Evolutionary conservation across 2,888 invertebrate genomes (phyloP).

Genomic region (Linyphia triangularis): DNA sequence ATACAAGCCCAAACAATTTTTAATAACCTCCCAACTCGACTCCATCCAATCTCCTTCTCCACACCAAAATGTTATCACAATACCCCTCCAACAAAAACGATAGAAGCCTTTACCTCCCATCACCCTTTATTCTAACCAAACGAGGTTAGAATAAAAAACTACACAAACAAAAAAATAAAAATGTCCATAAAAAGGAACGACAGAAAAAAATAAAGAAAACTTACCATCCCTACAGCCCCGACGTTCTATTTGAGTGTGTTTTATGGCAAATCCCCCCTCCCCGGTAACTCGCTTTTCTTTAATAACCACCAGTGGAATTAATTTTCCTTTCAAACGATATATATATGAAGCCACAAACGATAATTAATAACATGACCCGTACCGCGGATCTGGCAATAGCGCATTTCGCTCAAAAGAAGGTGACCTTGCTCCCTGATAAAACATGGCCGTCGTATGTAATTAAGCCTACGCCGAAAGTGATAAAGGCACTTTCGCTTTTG

Average conservation of each 20-base stretch:
- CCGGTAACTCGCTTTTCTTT: slow-evolving; percentile 44
- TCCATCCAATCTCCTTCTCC: slow-evolving; percentile 10
- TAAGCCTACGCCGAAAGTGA: slow-evolving; percentile 52
- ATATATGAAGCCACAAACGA: slow-evolving; percentile 49
- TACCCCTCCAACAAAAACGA: slow-evolving; percentile 10
- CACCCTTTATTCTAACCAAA: neutral
- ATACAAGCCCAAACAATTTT: slow-evolving; percentile 4
- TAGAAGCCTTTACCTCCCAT: neutral
- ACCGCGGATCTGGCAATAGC: slow-evolving; percentile 34
- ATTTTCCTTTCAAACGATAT: slow-evolving; percentile 54
- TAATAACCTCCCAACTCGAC: slow-evolving; percentile 39
- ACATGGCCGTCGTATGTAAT: slow-evolving; percentile 52
- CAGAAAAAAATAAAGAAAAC: neutral
- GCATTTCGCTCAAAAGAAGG: slow-evolving; percentile 36
- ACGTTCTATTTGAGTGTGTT: slow-evolving; percentile 46
- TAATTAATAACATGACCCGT: slow-evolving; percentile 58
- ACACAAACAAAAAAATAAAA: slow-evolving; percentile 1
- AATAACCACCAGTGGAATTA: slow-evolving; percentile 64
- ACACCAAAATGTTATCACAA: slow-evolving; percentile 41
- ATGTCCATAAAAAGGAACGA: neutral
- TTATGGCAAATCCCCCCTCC: slow-evolving; percentile 37
- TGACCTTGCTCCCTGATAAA: slow-evolving; percentile 35
- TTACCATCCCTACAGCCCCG: neutral
- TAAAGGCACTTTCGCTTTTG: slow-evolving; percentile 62
- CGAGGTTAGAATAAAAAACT: neutral